Base-by-base conservation (phyloP, 2,888 invertebrate species). In the Nomada goodeniana region DNA sequence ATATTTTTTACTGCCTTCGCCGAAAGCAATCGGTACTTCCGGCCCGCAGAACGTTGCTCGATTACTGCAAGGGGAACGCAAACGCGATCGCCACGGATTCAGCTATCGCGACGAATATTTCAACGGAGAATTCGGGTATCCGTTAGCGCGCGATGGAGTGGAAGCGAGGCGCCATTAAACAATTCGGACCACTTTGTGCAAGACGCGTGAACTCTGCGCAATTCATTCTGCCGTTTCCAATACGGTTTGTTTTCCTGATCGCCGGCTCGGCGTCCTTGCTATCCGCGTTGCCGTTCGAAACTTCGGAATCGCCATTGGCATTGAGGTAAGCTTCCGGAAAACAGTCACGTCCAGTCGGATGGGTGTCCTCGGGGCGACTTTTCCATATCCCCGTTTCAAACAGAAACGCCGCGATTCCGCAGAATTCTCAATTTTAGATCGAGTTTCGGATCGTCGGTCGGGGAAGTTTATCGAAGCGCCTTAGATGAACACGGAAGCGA, bases 321-420 rank as follows among this genome's bases (percentile, higher is more conserved):
- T 80, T 80, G 85, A 83, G 79, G 76, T 55, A 76, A 78, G 80
- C 86, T 86, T 86, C 86, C 86, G 86, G 82, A 72, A 83, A 72
- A 69, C 77, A 73, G 71, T 86, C 83, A 86, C 81, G 86, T 84
- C 53, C 64, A 26, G 60, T 23, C 67, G 57, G 53, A 29, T 47
- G 15, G 36, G 10, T 64, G 84, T 82, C 84, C 86, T 84, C 82
- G 86, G 26, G 60, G 15, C 26, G 23, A 36, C 61, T 69, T 70
- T 72, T 82, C 73, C 36, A 53, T 44, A 53, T 44, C 23, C 55
- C 23, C 50, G 52, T 79, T 69, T 59, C 53, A 53, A 64, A 29
- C 23, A 57, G 57, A 57, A 84, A 89, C 88, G 83, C 47, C 7
- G 1, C 47, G 47, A 26, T 15, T 29, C 13, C 47, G 10, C 18